These are phyloP conservation scores for Pseudomyrmex cubaensis DNA, from an alignment of 1,140 invertebrate genomes.

Conservation along the genomic window DNA sequence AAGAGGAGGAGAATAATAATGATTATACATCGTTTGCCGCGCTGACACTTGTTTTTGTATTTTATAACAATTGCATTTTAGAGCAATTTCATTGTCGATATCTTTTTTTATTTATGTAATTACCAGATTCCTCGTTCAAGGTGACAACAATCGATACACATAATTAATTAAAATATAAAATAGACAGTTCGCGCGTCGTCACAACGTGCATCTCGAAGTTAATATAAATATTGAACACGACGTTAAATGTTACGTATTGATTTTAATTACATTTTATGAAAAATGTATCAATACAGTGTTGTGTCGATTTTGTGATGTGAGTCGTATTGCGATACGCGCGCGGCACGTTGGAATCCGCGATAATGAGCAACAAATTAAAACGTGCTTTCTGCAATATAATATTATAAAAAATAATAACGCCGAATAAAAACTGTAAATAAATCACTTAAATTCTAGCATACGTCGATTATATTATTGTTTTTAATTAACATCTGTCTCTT, in stretches of 20 bases:
- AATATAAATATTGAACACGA: constrained; percentile 9
- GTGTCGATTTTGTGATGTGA: not conserved
- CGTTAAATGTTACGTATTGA: constrained; percentile 5
- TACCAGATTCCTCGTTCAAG: not conserved
- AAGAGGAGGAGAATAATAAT: too few relatives aligned
- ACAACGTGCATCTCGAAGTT: not conserved
- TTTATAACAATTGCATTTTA: too few relatives aligned
- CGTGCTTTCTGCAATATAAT: not conserved
- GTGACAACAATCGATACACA: not conserved
- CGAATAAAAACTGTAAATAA: not conserved
- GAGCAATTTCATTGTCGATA: too few relatives aligned
- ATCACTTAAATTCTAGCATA: not conserved
- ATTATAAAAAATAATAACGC: not conserved
- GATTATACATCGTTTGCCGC: too few relatives aligned
- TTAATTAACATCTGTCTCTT: not conserved
- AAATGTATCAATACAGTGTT: not conserved
- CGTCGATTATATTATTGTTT: constrained; percentile 17
- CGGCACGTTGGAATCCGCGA: not conserved
- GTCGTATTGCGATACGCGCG: not conserved
- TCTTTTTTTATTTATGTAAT: too few relatives aligned
- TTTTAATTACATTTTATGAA: constrained; percentile 12
- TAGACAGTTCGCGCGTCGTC: not conserved
- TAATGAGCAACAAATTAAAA: constrained; percentile 6
- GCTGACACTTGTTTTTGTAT: too few relatives aligned
- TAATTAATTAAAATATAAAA: constrained; percentile 11